A percentile compares a stretch with the other conserved stretches of the same genome.
These are phyloP conservation scores for Caenorhabditis remanei DNA, from an alignment of 1,140 invertebrate species.

Conservation along the genomic window DNA sequence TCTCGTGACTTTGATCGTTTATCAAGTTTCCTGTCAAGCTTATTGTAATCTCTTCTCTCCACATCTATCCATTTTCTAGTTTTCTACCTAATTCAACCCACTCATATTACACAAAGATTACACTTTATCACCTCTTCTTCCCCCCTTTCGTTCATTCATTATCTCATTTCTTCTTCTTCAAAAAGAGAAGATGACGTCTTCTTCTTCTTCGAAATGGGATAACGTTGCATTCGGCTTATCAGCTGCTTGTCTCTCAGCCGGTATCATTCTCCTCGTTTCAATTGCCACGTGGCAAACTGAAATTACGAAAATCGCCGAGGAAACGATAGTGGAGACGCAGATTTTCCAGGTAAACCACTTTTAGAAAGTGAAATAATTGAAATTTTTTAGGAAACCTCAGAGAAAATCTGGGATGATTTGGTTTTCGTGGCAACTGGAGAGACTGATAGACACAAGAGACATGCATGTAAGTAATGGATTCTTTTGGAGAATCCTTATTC, in stretches of 20 bases:
- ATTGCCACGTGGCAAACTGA: constrained; percentile 48
- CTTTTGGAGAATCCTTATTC: background rate
- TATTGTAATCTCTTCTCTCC: background rate
- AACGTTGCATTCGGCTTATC: constrained; percentile 29
- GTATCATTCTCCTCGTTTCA: constrained; percentile 18
- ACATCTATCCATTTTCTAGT: background rate
- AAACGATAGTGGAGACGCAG: constrained; percentile 7
- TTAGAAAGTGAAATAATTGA: too few species aligned
- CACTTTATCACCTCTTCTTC: constrained; percentile 26
- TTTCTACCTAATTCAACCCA: background rate
- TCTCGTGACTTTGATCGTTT: too few species aligned
- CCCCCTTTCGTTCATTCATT: background rate
- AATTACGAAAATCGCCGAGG: constrained; percentile 15
- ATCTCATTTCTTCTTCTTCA: background rate
- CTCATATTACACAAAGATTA: background rate
- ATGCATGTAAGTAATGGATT: constrained; percentile 8
- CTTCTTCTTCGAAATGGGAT: constrained; percentile 49
- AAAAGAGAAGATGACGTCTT: constrained; percentile 21
- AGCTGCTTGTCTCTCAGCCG: constrained; percentile 24
- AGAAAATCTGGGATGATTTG: constrained; percentile 44
- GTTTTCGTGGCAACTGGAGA: constrained; percentile 32
- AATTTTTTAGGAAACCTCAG: constrained; percentile 1
- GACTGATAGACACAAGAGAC: constrained; percentile 43
- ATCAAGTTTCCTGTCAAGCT: too few species aligned
- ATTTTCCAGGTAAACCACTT: background rate